phyloP scores from a whole-genome alignment of 2,113 vertebrate genomes.

The Rhinoderma darwinii region DNA sequence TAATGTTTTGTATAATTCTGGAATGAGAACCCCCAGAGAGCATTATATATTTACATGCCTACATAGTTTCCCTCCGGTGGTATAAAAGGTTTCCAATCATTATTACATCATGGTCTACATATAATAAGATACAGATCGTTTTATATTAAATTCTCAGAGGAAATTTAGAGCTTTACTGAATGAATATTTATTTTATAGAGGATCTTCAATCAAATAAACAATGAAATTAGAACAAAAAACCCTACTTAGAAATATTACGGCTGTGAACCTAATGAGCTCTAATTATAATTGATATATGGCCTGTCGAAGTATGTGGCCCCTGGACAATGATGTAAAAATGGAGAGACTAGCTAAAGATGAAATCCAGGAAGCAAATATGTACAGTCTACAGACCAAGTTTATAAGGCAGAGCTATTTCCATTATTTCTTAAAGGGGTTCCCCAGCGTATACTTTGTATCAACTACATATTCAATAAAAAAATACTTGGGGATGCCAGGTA shows the following conservation, averaged over 20 bases:
- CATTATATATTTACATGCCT: not conserved
- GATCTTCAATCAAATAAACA: not conserved
- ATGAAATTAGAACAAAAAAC: not conserved
- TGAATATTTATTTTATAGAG: not conserved
- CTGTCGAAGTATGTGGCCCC: not conserved
- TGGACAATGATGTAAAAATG: not conserved
- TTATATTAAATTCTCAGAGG: not conserved
- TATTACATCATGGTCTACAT: not conserved
- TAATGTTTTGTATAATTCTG: not conserved
- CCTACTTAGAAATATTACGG: not conserved
- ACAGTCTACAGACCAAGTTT: not conserved
- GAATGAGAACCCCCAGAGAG: not conserved
- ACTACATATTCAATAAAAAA: not conserved
- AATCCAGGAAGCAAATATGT: not conserved
- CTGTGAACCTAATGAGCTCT: not conserved
- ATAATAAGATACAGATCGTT: conserved; percentile 8
- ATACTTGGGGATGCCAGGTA: not conserved
- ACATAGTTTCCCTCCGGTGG: not conserved
- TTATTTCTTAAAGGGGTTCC: not conserved
- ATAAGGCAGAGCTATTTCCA: not conserved
- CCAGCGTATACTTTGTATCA: not conserved
- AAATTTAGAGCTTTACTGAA: not conserved
- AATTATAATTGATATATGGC: not conserved
- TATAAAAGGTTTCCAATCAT: not conserved
- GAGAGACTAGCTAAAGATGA: not conserved